A percentile compares a stretch with the other conserved stretches of the same genome.
Evolutionary conservation across 2,797 vertebrate species (phyloP).

Genomic region (Spea hammondii): DNA sequence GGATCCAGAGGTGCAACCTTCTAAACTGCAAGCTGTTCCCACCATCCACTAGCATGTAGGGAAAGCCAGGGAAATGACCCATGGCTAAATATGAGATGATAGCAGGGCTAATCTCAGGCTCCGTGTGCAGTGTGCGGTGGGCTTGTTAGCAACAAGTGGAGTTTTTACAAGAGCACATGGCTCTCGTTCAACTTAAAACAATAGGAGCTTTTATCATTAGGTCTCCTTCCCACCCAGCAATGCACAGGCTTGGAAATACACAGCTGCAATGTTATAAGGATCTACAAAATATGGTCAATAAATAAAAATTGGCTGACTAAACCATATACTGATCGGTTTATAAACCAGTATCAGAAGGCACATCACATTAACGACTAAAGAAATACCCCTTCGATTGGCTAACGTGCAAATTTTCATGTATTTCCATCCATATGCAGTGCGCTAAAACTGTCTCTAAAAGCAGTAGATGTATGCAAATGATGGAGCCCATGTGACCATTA

Average conservation of each 20-base stretch:
- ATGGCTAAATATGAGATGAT: slow-evolving; percentile 79
- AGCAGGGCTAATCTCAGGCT: slow-evolving; percentile 81
- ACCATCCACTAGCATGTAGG: slow-evolving; percentile 44
- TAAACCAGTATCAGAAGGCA: too few relatives aligned
- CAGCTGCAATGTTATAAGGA: slow-evolving; percentile 31
- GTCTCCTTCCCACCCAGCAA: slow-evolving; percentile 25
- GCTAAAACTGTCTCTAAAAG: too few relatives aligned
- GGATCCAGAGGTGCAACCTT: slow-evolving; percentile 47
- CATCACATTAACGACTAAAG: too few relatives aligned
- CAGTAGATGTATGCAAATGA: too few relatives aligned
- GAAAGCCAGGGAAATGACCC: slow-evolving; percentile 74
- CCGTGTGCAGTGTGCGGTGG: slow-evolving; percentile 77
- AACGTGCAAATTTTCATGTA: too few relatives aligned
- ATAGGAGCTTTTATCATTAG: slow-evolving; percentile 72
- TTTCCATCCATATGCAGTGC: too few relatives aligned
- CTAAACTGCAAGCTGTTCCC: slow-evolving; percentile 58
- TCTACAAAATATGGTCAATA: too few relatives aligned
- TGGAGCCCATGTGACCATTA: too few relatives aligned
- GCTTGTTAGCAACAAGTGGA: slow-evolving; percentile 72
- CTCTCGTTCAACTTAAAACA: slow-evolving; percentile 73
- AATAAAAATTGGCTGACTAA: too few relatives aligned
- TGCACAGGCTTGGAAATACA: slow-evolving; percentile 11
- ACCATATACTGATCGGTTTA: too few relatives aligned
- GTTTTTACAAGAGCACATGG: slow-evolving; percentile 81
- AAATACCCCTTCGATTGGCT: too few relatives aligned